phyloP scores from a whole-genome alignment of 2,113 vertebrate species.

The Colistium nudipinnis region DNA sequence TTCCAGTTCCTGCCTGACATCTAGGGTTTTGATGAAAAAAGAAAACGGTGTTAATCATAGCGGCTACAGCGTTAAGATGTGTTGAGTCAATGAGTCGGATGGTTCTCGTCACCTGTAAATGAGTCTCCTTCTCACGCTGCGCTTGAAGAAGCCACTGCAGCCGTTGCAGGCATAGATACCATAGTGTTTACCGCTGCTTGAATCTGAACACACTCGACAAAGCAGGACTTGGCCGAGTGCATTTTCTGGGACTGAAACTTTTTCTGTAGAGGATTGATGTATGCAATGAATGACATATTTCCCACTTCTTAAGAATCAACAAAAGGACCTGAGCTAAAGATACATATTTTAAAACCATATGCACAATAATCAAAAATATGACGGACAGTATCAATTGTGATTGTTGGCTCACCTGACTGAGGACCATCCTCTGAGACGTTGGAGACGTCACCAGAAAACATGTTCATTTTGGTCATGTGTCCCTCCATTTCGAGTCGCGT shows the following conservation, averaged over 20 bases:
- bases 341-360: no score
- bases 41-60: not conserved
- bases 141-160: conserved; percentile 97
- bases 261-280: conserved; percentile 60
- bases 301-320: not conserved
- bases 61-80: not conserved
- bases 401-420: conserved; percentile 81
- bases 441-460: conserved; percentile 74
- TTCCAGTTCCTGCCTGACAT: conserved; percentile 91
- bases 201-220: conserved; percentile 93
- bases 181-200: conserved; percentile 94
- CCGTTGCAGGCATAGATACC: conserved; percentile 95
- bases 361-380: not conserved
- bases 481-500: conserved; percentile 66
- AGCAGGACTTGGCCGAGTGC: conserved; percentile 78
- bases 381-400: not conserved
- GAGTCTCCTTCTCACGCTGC: conserved; percentile 90
- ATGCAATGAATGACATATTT: not conserved
- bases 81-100: not conserved
- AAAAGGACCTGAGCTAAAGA: not conserved
- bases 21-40: conserved; percentile 62
- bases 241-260: conserved; percentile 69
- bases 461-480: conserved; percentile 55
- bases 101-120: conserved; percentile 86
- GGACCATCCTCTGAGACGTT: conserved; percentile 76